Conservation (phyloP, 2,113 vertebrate genomes). For the Fregata magnificens region DNA sequence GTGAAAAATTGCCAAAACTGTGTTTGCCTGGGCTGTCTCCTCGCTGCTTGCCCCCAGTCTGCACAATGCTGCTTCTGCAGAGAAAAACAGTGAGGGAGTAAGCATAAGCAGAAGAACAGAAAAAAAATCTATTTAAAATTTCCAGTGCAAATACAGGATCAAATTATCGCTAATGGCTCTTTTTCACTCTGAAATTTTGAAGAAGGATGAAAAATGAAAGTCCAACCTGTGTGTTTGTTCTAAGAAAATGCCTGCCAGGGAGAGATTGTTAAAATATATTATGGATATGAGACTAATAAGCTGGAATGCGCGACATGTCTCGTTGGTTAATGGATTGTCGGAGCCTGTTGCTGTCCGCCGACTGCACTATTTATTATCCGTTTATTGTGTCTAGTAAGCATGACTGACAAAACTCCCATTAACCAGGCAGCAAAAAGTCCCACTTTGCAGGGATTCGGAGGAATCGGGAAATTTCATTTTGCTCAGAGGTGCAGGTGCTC, state of each 20-base stretch:
- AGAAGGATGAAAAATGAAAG: neutral
- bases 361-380: neutral
- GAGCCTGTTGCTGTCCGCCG: neutral
- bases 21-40: neutral
- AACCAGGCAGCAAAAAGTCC: neutral
- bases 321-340: neutral
- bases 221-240: neutral
- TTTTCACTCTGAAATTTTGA: neutral
- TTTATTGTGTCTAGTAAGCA: neutral
- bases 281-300: conserved; percentile 30
- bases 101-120: neutral
- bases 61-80: neutral
- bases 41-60: neutral
- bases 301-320: neutral
- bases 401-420: neutral
- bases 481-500: neutral
- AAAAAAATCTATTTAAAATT: neutral
- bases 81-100: neutral
- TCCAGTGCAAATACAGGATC: neutral
- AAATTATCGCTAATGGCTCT: neutral
- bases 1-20: neutral
- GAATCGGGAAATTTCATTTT: neutral
- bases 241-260: conserved; percentile 23
- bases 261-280: conserved; percentile 8
- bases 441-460: neutral